A percentile compares a stretch with the other conserved stretches of the same genome.
Evolutionary conservation across 1,140 invertebrate genomes (phyloP).

Genomic region (Pantala flavescens): DNA sequence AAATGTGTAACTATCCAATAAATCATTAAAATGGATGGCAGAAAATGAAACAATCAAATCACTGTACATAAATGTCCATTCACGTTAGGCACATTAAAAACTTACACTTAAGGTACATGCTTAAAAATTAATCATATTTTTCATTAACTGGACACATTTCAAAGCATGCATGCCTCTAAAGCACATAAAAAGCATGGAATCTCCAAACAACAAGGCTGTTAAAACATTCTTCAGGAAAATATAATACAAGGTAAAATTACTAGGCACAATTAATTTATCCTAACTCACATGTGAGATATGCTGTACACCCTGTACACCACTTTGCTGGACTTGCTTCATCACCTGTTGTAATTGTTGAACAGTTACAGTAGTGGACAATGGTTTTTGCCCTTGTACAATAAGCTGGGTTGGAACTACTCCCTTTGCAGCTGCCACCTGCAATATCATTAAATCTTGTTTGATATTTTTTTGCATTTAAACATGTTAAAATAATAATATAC

Average conservation of each 20-base stretch:
- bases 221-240: background rate
- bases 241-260: background rate
- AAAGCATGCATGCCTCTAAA: too few species aligned
- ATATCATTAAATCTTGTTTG: conserved; percentile 21
- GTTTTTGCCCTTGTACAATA: conserved; percentile 53
- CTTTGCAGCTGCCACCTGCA: conserved; percentile 31
- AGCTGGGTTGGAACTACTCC: conserved; percentile 44
- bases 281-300: conserved; percentile 40
- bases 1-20: too few species aligned
- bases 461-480: background rate
- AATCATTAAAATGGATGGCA: too few species aligned
- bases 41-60: too few species aligned
- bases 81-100: too few species aligned
- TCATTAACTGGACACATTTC: too few species aligned
- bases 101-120: too few species aligned
- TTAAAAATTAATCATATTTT: too few species aligned
- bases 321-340: conserved; percentile 49
- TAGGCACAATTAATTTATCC: background rate
- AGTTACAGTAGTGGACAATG: conserved; percentile 50
- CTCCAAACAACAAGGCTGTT: background rate
- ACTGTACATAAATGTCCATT: too few species aligned
- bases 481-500: too few species aligned
- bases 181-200: too few species aligned
- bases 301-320: conserved; percentile 28
- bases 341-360: conserved; percentile 70